Base-by-base conservation (phyloP, 2,113 vertebrate genomes). In the Pachypanchax playfairii region DNA sequence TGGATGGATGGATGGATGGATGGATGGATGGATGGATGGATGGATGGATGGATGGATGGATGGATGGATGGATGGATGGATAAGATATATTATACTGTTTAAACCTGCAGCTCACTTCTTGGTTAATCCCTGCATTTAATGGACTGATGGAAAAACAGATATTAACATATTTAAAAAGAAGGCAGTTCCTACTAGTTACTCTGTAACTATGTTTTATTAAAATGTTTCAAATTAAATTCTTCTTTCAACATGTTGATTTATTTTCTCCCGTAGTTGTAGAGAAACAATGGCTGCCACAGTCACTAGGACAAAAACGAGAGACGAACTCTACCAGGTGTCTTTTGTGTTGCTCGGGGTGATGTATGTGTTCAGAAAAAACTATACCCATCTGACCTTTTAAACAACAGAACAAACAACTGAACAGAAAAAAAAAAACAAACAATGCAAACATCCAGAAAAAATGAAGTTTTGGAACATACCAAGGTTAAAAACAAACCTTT, bases 371-470 rank as follows among this genome's bases (percentile, higher is more conserved):
- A 33, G 21, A 3, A 53, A 29, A 18, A 20, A 41, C 14, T 17
- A 26, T 12, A 36, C 15, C 15, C 13, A 3, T 36, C 13, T 36
- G 35, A 14, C 9, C 1, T 36, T 36, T 14, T 4, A 36, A 29
- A 48, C 5, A 48, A 24, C 17, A 48, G 12, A 15, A 24, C n/a
- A n/a, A n/a, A n/a, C n/a, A n/a, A n/a, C n/a, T n/a, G n/a, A n/a
- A n/a, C n/a, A n/a, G n/a, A n/a, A n/a, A n/a, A n/a, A n/a, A n/a
- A n/a, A n/a, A n/a, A n/a, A n/a, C n/a, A n/a, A n/a, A n/a, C n/a
- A n/a, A n/a, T 91, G 62, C 1, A 11, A 20, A 49, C 54, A 70
- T 87, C 68, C 88, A 88, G 85, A 88, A 78, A 86, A 90, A 85
- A 91, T 9, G 24, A 53, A 28, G 2, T 17, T 11, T 28, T 2